Base-by-base conservation (phyloP, 2,888 invertebrate species). In the Pterobdella sp. region DNA sequence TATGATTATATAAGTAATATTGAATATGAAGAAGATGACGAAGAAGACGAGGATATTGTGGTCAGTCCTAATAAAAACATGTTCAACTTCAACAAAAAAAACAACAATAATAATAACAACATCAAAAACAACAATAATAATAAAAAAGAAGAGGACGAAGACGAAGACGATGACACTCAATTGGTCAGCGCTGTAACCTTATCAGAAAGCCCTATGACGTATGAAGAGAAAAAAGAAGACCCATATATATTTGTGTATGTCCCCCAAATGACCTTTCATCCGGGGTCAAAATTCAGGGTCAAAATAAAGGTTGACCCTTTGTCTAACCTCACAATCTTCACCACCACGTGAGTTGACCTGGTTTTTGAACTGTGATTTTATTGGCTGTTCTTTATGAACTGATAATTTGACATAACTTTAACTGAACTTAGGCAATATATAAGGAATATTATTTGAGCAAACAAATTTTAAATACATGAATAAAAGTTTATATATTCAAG, bases 261-360 rank as follows among this genome's bases (percentile, higher is more conserved):
- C 72, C 94, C 95, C 0, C 90, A 93, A 80, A 90, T 91, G 70
- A 91, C 93, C 0, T 87, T 94, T 26, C 93, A 92, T 84, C 94
- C 94, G 1, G 89, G 91, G 81, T 91, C 93, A 42, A 89, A 91
- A 80, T 87, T 95, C 79, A 92, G 94, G 84, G 88, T 94, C 34
- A 94, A 94, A 0, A 93, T 93, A 37, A 92, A 93, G 80, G 87
- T 95, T 74, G 82, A 83, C 73, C 82, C 83, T 10, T 81, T 81
- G 72, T 82, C 84, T 1, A 80, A 81, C 74, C 79, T 83, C 76
- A 89, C 91, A 74, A 90, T 90, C 64, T 90, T 94, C 81, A 90
- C 92, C 75, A 89, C 94, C 79, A 90, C 90, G 93, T 93, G 84
- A 86, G 88, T 66, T 26, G 32, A 67, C 2, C n/a, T 29, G 35